Base-by-base conservation (phyloP, 2,888 invertebrate species). In the Halictus quadricinctus region DNA sequence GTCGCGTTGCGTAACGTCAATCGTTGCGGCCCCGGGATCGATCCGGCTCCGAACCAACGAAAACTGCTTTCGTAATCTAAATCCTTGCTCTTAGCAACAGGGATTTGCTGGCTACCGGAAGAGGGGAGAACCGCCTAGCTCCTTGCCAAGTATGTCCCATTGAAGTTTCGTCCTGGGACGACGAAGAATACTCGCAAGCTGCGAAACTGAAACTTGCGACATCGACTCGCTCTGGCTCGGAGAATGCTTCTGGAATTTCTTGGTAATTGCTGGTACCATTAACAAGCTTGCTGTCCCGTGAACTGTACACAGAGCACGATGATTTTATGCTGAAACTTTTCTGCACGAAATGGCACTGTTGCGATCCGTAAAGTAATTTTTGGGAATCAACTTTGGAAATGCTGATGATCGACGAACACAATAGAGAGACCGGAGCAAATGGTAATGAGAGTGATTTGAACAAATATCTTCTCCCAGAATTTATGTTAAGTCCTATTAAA, bases 31-130 rank as follows among this genome's bases (percentile, higher is more conserved):
- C 72, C 36, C 25, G 10, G 85, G 76, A 85, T 84, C 84, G 84
- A 84, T 83, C 79, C 36, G 29, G 69, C 60, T 43, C 64, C 75
- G 41, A 41, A 69, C 72, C 79, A 36, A 83, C 84, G 78, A 84
- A 83, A 83, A 84, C 84, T 76, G 83, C 84, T 83, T 83, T 83
- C 83, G 84, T 58, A 79, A 84, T 84, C 84, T 75, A 76, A 84
- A 84, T 84, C 75, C 84, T 79, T 58, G 60, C 84, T 79, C 72
- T 83, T 76, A 64, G 84, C 74, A 72, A 84, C 83, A 75, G 72
- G 77, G 83, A 29, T 69, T 74, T 46, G 48, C 29, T 25, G 25
- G 72, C 43, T 25, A 50, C 72, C 29, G 48, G 25, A 43, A 43
- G 43, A 46, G 72, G 48, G 29, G 29, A 25, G 25, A 72, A 10